A percentile compares a stretch with the other conserved stretches of the same genome.
phyloP scores from a whole-genome alignment of 2,113 vertebrate genomes.

The Conger conger region DNA sequence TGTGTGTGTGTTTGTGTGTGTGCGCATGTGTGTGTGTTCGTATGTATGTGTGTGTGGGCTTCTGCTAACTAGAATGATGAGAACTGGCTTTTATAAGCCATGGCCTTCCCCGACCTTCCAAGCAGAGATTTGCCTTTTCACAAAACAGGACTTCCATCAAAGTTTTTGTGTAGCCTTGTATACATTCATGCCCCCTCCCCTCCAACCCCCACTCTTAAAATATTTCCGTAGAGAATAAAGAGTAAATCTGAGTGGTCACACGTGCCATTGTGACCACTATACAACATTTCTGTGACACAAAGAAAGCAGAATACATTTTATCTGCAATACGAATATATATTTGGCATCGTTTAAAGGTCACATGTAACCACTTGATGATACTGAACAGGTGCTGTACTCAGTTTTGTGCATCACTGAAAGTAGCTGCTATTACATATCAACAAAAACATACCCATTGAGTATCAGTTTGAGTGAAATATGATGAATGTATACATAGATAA shows the following conservation, averaged over 20 bases:
- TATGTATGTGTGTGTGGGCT: slow-evolving; percentile 29
- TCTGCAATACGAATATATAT: slow-evolving; percentile 11
- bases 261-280: not conserved
- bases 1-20: slow-evolving; percentile 29
- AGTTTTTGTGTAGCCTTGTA: slow-evolving; percentile 42
- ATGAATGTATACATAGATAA: slow-evolving; percentile 60
- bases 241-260: slow-evolving; percentile 15
- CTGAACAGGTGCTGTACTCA: slow-evolving; percentile 33
- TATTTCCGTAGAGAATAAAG: slow-evolving; percentile 4
- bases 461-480: slow-evolving; percentile 41
- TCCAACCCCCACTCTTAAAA: not conserved
- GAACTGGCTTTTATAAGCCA: slow-evolving; percentile 52
- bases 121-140: slow-evolving; percentile 54
- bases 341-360: not conserved
- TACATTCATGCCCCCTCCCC: slow-evolving; percentile 28
- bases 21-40: slow-evolving; percentile 31
- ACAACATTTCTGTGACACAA: not conserved
- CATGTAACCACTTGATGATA: slow-evolving; percentile 25
- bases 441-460: slow-evolving; percentile 28
- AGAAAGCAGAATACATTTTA: slow-evolving; percentile 12
- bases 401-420: slow-evolving; percentile 45
- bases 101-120: slow-evolving; percentile 50
- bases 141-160: slow-evolving; percentile 52
- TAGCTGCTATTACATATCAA: slow-evolving; percentile 50
- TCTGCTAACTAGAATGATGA: slow-evolving; percentile 20